phyloP scores from a whole-genome alignment of 2,113 vertebrate genomes.

The Dendrocopos noguchii region DNA sequence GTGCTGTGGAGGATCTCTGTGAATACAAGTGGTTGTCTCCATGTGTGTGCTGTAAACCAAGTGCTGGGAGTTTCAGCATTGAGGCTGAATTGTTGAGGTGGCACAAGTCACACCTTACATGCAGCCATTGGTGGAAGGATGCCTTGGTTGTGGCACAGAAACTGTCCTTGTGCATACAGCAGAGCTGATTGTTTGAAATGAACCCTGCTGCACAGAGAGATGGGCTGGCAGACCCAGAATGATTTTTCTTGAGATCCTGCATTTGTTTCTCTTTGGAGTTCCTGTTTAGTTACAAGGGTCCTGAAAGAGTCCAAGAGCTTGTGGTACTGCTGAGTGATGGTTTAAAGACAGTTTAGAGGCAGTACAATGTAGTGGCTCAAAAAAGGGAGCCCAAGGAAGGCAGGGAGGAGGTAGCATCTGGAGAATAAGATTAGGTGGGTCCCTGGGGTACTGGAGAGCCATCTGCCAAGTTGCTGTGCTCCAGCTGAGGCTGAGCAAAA shows the following conservation, averaged over 20 bases:
- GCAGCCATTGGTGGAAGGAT: accelerated
- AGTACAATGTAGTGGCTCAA: not conserved
- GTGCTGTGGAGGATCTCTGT: not conserved
- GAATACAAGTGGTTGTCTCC: not conserved
- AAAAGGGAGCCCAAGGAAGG: not conserved
- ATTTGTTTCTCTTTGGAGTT: not conserved
- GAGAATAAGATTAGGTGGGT: not conserved
- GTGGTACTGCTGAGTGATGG: not conserved
- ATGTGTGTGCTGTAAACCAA: not conserved
- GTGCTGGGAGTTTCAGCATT: not conserved
- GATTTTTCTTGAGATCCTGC: not conserved
- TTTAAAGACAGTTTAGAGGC: not conserved
- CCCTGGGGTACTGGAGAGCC: not conserved
- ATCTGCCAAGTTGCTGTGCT: not conserved
- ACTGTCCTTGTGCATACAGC: not conserved
- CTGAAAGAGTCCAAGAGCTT: not conserved
- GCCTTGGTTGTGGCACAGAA: not conserved
- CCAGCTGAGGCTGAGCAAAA: not conserved
- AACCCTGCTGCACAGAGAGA: not conserved
- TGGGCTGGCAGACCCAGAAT: not conserved
- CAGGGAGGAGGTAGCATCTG: not conserved
- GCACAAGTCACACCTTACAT: accelerated
- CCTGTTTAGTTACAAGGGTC: not conserved
- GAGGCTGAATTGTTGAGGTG: accelerated
- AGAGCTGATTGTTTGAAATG: not conserved